Base-by-base conservation (phyloP, 2,888 invertebrate species). In the Hydriomena furcata region DNA sequence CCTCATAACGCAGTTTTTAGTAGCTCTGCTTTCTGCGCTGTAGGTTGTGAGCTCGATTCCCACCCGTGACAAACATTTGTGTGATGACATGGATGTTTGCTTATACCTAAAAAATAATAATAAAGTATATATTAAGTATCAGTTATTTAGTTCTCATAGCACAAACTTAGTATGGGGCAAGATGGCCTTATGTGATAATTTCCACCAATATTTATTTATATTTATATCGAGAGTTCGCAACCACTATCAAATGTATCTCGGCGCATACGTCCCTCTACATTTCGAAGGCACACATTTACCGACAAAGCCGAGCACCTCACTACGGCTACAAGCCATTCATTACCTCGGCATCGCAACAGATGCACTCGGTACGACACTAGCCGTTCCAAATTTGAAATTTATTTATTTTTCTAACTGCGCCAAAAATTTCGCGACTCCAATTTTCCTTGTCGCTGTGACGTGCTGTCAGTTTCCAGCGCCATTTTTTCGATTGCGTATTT, bases 241-340 rank as follows among this genome's bases (percentile, higher is more conserved):
- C 28, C 44, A 23, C 27, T 34, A 65, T 66, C 59, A 60, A 61
- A 85, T 82, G 79, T 75, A 85, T 80, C 84, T 80, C 79, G 63
- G 46, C 60, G 50, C 56, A 55, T 66, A 59, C 65, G 65, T 68
- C 84, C 76, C 73, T 62, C 78, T 79, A 80, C 71, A 71, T 67
- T 76, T 71, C 74, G 42, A 81, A 83, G 82, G 73, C 81, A 80
- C 79, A 85, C 85, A 82, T 82, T 84, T 84, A 81, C 86, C 82
- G 85, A 79, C 85, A 82, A 82, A 83, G 87, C 81, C 75, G 71
- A 72, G 81, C 81, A 81, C 83, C 83, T 79, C 81, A 81, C 84
- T 82, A 79, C 76, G 64, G 57, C 38, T 27, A 40, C 40, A 38
- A 21, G 23, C 81, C 89, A 87, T 87, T 89, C 87, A 85, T 85